Base-by-base conservation (phyloP, 2,888 invertebrate species). In the Agapostemon virescens region DNA sequence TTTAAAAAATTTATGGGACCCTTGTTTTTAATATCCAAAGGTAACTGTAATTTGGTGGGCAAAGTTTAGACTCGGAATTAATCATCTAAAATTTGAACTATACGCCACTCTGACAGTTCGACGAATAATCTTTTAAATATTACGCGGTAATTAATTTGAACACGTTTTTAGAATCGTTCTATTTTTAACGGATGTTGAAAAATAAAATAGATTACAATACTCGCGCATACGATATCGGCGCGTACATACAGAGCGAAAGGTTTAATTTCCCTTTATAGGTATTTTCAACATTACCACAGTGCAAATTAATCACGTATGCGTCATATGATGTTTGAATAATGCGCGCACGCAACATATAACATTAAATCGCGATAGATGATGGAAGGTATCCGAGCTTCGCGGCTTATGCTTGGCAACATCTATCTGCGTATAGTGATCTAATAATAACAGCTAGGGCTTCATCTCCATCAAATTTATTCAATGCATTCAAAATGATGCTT, bases 351-450 rank as follows among this genome's bases (percentile, higher is more conserved):
- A 58, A 58, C 30, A 58, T 30, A 20, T 30, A 58, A 17, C 30
- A 17, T 58, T 26, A 30, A 58, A 58, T 58, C 30, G 58, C 26
- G 30, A 58, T 58, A 33, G 30, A 30, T 33, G 58, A 30, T 26
- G 26, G 58, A 30, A 30, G 17, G 33, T 58, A 17, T 9, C 30
- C 30, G 30, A 33, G 58, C 58, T 58, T 58, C 58, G 30, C 17
- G 30, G 58, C 58, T 58, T 58, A 33, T 30, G 58, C 20, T 58
- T 20, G 58, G 30, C 61, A 33, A 17, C 30, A 30, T 1, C 30
- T 30, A 61, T 61, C 61, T 30, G 58, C 33, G 33, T 61, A 61
- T 61, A 61, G 61, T 33, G 61, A 61, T 61, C 61, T 61, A 61
- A 61, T 61, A 61, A 61, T 33, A 61, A 61, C 61, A 61, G 33